Evolutionary conservation across 2,888 invertebrate species (phyloP), one percentile per base, ranked within the genome.

Genomic region (Athetis lepigone): DNA sequence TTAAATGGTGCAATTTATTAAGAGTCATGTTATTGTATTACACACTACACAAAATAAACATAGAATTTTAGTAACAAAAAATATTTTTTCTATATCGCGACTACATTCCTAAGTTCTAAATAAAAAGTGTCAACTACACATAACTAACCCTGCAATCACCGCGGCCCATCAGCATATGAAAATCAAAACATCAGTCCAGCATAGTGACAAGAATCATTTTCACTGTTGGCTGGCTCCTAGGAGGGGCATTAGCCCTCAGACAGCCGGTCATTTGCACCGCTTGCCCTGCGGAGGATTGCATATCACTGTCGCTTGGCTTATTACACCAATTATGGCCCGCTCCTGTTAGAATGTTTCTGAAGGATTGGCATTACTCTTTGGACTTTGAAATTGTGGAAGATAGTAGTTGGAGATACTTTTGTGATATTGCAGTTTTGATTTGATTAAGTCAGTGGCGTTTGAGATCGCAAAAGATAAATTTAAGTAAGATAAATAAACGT

Each of bases 241-340:
- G 49, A 39, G 71, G 45, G 58, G 56, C 68, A 79, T 79, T 79
- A 77, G 58, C 61, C 52, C 49, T 69, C 72, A 66, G 75, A 72
- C 65, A 9, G 51, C 57, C 49, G 58, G 70, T 66, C 70, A 73
- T 76, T 72, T 77, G 57, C 73, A 70, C 60, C 49, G 61, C 23
- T 52, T 49, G 56, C 62, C 80, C 79, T 75, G 65, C 50, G 73
- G 78, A 77, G 58, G 60, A 67, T 75, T 71, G 78, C 82, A 76
- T 75, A 81, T 82, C 81, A 73, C 75, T 67, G 75, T 75, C 79
- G 57, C 68, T 51, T 47, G 47, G 59, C 54, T 75, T 76, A 80
- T 81, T 82, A 79, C 46, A 70, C 57, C 77, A 81, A 82, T 80
- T 82, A 82, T 64, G 58, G 43, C 16, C 37, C 71, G 69, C 55